A percentile compares a stretch with the other conserved stretches of the same genome.
Evolutionary conservation across 2,888 invertebrate genomes (phyloP).

Genomic region (Resseliella maxima): DNA sequence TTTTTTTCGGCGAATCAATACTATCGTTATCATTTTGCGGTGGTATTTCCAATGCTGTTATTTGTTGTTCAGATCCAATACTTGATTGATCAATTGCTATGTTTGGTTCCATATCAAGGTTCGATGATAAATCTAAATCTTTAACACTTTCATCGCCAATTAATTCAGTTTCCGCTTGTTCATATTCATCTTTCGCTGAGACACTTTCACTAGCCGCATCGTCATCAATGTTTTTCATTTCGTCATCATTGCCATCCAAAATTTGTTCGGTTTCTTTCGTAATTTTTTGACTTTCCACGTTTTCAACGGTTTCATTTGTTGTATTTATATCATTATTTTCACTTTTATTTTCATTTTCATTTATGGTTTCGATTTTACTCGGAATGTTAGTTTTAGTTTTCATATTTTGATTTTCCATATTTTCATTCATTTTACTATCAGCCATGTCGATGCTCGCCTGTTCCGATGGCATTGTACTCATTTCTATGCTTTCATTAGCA

Average conservation of each 20-base stretch:
- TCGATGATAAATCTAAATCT: slow-evolving; percentile 41
- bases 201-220: slow-evolving; percentile 26
- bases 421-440: background rate
- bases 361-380: background rate
- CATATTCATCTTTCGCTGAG: slow-evolving; percentile 4
- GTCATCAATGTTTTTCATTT: slow-evolving; percentile 19
- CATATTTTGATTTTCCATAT: background rate
- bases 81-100: background rate
- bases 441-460: background rate
- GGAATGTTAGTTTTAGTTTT: background rate
- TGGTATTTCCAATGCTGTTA: background rate
- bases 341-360: background rate
- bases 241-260: background rate
- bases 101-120: background rate
- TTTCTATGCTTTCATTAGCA: slow-evolving; percentile 3
- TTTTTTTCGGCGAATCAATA: slow-evolving; percentile 22
- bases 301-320: background rate
- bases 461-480: slow-evolving; percentile 26
- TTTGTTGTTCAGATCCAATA: slow-evolving; percentile 26
- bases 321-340: background rate
- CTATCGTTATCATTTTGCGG: background rate
- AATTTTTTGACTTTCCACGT: background rate
- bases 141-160: slow-evolving; percentile 40
- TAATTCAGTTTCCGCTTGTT: slow-evolving; percentile 33
- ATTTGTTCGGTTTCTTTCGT: background rate